These are phyloP conservation scores for Poeciliopsis paucimaculata DNA, from an alignment of 2,797 vertebrate genomes.

Conservation along the genomic window DNA sequence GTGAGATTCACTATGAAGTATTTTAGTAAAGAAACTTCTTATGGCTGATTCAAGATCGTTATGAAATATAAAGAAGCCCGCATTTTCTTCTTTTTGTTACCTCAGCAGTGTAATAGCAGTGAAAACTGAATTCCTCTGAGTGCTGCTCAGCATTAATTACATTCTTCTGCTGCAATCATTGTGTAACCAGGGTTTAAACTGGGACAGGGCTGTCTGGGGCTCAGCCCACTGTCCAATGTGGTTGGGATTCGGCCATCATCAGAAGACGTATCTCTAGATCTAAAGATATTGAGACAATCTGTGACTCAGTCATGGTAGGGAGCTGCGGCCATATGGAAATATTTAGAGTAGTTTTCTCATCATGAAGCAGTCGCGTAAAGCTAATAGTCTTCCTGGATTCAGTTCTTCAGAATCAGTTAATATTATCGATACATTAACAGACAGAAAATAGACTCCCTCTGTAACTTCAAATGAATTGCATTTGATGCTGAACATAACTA, in stretches of 20 bases:
- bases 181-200: slow-evolving; percentile 13
- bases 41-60: not conserved
- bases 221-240: not conserved
- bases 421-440: not conserved
- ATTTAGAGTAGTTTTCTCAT: not conserved
- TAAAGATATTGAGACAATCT: slow-evolving; percentile 4
- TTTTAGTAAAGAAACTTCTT: not conserved
- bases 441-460: not conserved
- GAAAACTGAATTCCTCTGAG: not conserved
- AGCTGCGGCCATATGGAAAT: not conserved
- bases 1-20: not conserved
- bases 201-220: not conserved
- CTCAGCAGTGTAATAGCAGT: not conserved
- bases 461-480: not conserved
- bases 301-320: not conserved
- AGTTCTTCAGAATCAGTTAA: not conserved
- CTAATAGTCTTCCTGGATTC: not conserved
- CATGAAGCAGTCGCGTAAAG: not conserved
- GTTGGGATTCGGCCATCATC: not conserved
- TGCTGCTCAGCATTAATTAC: not conserved
- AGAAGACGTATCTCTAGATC: not conserved
- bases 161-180: slow-evolving; percentile 14
- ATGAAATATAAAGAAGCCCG: not conserved
- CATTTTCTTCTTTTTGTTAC: not conserved
- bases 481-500: not conserved